Base-by-base conservation (phyloP, 2,888 invertebrate species). In the Agelastica alni region DNA sequence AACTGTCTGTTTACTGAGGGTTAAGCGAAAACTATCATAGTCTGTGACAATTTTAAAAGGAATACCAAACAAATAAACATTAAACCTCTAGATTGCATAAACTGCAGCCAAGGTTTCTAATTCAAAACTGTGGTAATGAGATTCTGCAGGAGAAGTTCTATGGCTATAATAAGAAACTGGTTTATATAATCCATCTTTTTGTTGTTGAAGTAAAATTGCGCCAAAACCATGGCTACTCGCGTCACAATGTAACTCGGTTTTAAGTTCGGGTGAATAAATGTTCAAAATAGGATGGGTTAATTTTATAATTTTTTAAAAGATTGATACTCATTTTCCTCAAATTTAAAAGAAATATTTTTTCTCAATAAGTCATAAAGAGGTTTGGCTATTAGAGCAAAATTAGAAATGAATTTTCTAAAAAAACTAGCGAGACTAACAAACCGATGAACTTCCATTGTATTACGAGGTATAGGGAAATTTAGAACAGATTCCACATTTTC, bases 91-190 rank as follows among this genome's bases (percentile, higher is more conserved):
- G 3, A 72, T 31, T 0, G 68, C 59, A 56, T 68, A 60, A 13
- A 67, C 53, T 12, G 69, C 59, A 12, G 65, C 60, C 2, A 71
- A 34, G 2, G 59, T 60, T 56, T 74, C 71, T 5, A 74, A 39
- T 43, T 73, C 71, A 51, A 66, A 74, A 53, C 70, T 70, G 45
- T 72, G 71, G 31, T 69, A 72, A 39, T 62, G 67, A 0, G 65
- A 54, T 55, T 72, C 71, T 1, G 48, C 41, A 0, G 60, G 62
- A 1, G 67, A 64, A 0, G 71, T 68, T 28, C 66, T 56, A 49
- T 70, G 69, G 3, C 69, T 70, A 59, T 68, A 73, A 57, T 68
- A 70, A 45, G 69, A 70, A 0, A 73, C 51, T 0, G 71, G 71
- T 12, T 54, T 20, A 34, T 54, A 61, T 42, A 62, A 60, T 7